Evolutionary conservation across 2,888 invertebrate species (phyloP), one percentile per base, ranked within the genome.

Genomic region (Ferrisia virgata): DNA sequence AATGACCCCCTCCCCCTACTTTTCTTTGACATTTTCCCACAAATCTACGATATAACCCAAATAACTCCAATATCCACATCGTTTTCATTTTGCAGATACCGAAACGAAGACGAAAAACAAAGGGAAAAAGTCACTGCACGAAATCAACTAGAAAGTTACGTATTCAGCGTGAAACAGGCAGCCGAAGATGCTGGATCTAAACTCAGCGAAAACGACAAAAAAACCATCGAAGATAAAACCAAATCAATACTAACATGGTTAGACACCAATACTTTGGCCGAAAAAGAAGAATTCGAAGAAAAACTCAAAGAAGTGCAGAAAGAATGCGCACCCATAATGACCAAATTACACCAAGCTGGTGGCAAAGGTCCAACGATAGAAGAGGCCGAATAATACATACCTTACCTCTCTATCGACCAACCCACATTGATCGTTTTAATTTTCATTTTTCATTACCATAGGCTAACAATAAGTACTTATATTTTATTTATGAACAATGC

Each of bases 311-410:
- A 94, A 81, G 89, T 94, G 25, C 95, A 96, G 88, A 91, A 90
- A 22, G 91, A 93, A 22, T 95, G 95, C 87, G 92, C 92, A 81
- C 94, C 96, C 0, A 90, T 94, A 69, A 96, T 96, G 93, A 92
- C 94, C 88, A 95, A 95, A 87, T 89, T 96, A n/a, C 95, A 95
- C 86, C 93, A 93, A 80, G 90, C 91, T 0, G 90, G 89, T 3
- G 86, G 85, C 8, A 88, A 87, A 85, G 90, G 89, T 2, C 90
- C 90, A 1, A 89, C 89, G 2, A 89, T 90, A 0, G 90, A 90
- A 86, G 90, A 90, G 87, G 88, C 90, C 9, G 89, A 90, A 86
- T 90, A 88, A 86, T 53, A 80, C 47, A 13, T 43, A 4, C n/a
- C 33, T 8, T 36, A 15, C 28, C 76, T 25, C 31, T 76, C n/a